Evolutionary conservation across 2,888 invertebrate species (phyloP).

Genomic region (Dryobotodes eremita): DNA sequence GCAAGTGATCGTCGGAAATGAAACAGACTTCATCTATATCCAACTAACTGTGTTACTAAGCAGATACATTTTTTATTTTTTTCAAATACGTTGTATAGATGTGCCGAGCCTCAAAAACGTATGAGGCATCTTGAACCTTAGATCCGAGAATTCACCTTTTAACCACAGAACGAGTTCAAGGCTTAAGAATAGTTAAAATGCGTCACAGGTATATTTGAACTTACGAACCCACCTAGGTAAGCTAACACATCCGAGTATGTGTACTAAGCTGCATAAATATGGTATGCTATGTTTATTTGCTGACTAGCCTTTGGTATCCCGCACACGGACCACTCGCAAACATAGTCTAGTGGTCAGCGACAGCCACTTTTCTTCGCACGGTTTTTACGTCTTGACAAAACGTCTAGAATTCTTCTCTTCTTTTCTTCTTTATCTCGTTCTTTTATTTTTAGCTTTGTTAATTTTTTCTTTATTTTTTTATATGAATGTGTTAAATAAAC

Average conservation of each 20-base stretch:
- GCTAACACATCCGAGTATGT: slow-evolving; percentile 41
- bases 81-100: too few relatives aligned
- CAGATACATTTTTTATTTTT: background rate
- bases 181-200: slow-evolving; percentile 25
- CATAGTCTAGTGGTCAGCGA: background rate
- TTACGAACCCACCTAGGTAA: slow-evolving; percentile 37
- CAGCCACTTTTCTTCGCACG: background rate
- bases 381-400: too few relatives aligned
- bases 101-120: too few relatives aligned
- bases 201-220: slow-evolving; percentile 26
- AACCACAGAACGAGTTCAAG: slow-evolving; percentile 18
- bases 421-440: too few relatives aligned
- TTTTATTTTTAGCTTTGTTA: too few relatives aligned
- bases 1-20: background rate
- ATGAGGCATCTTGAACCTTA: background rate
- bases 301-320: background rate
- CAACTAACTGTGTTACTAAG: background rate
- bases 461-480: too few relatives aligned
- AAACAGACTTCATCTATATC: background rate
- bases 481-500: too few relatives aligned
- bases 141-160: background rate
- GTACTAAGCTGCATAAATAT: slow-evolving; percentile 41
- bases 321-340: slow-evolving; percentile 15
- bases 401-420: too few relatives aligned
- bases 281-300: background rate